Evolutionary conservation across 2,113 vertebrate genomes (phyloP), one percentile per base, ranked within the genome.

Genomic region (Daubentonia madagascariensis): DNA sequence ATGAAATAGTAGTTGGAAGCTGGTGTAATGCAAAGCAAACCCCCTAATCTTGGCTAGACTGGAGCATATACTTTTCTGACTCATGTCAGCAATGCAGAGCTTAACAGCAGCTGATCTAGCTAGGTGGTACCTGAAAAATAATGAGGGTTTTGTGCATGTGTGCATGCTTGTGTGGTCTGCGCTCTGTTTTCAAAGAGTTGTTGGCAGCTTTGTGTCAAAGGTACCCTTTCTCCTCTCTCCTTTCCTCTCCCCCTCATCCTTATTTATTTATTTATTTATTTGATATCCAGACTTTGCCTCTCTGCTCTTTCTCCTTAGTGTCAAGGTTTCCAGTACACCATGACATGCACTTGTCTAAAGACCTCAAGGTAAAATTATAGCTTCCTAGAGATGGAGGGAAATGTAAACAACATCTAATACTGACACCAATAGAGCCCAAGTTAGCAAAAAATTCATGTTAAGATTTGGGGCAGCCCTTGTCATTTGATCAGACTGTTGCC

Each of bases 1-100:
- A 97, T 97, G 98, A 98, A 98, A 97, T 96, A 76, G 94, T 97
- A 94, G 86, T 76, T 98, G 93, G 88, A 97, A 98, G 92, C 89
- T 63, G 96, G 68, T 14, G 0, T 97, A 98, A 96, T 80, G 20
- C 83, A 92, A 86, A 92, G 93, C 87, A 91, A 61, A 98, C 65
- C 97, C 97, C 97, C 93, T 98, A 48, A 98, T 98, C 97, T 96
- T 96, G 88, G 88, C 84, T 87, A 95, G 96, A 96, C 95, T 96
- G 91, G 84, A 97, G 88, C 48, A 32, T 52, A 43, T 78, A 90
- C 50, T 97, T 54, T 52, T 18, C 32, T 95, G 98, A 97, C 91
- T 98, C 95, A 10, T 30, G 32, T 75, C 70, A 63, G 86, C 92
- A 68, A 18, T 22, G 25, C 1, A 8, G 96, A 95, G 65, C 75